Conservation (phyloP, 2,888 invertebrate genomes). For the Epiblema foenella region DNA sequence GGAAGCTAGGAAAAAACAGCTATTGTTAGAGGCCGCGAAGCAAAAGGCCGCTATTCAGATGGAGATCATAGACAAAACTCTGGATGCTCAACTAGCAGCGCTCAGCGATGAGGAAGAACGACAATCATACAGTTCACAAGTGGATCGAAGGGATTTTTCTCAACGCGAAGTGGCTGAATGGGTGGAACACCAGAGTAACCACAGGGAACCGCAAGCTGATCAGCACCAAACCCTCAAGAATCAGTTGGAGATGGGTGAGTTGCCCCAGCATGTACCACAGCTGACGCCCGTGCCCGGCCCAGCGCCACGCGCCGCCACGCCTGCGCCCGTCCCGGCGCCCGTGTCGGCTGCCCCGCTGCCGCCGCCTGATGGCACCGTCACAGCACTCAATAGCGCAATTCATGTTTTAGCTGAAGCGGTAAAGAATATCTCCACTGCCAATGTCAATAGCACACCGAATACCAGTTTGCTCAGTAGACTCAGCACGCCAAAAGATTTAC, state of each 20-base stretch:
- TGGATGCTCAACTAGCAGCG: slow-evolving; percentile 12
- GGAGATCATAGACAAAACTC: slow-evolving; percentile 5
- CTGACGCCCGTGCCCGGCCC: background rate
- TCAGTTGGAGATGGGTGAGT: background rate
- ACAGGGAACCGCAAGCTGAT: too few species aligned
- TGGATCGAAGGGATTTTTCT: too few species aligned
- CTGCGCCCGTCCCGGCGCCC: background rate
- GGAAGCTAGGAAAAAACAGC: too few species aligned
- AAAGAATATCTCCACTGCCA: background rate
- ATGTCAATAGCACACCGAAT: too few species aligned
- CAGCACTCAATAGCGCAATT: too few species aligned
- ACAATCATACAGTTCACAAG: too few species aligned
- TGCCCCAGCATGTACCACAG: background rate
- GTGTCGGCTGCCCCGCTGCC: background rate
- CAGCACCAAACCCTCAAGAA: background rate
- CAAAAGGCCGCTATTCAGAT: slow-evolving; percentile 10
- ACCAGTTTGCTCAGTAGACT: too few species aligned
- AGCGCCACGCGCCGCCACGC: background rate
- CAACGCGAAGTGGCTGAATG: too few species aligned
- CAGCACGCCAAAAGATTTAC: too few species aligned
- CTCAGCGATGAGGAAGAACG: too few species aligned
- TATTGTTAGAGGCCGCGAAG: background rate
- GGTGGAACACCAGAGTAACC: too few species aligned
- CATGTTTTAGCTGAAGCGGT: background rate
- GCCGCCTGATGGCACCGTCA: background rate